Conservation (phyloP, 92 coral and sea anemone species). For the Palythoa grandiflora region DNA sequence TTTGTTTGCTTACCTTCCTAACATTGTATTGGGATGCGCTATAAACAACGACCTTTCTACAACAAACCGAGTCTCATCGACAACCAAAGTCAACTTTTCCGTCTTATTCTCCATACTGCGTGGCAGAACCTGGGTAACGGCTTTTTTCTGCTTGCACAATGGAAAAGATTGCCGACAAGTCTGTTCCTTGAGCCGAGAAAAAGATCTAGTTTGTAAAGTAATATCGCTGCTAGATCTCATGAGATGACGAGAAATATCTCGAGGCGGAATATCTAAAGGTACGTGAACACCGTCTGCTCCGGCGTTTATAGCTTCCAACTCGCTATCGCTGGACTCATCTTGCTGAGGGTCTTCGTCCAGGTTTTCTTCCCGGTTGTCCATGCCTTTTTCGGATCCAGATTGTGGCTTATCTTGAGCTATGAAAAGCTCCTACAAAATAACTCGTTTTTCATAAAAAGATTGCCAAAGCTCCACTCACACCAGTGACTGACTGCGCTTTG, state of each 20-base stretch:
- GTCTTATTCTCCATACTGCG: conserved; percentile 60
- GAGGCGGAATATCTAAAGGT: conserved; percentile 87
- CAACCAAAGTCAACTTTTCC: conserved; percentile 91
- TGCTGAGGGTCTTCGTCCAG: conserved; percentile 35
- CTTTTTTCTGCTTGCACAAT: conserved; percentile 60
- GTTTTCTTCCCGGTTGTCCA: conserved; percentile 47
- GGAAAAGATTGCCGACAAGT: conserved; percentile 56
- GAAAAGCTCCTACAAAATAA: conserved; percentile 29
- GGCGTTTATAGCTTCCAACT: conserved; percentile 74
- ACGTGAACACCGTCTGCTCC: conserved; percentile 61
- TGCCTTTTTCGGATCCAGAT: conserved; percentile 35
- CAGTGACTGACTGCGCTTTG: conserved; percentile 16
- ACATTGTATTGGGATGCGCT: conserved; percentile 96
- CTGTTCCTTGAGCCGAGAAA: conserved; percentile 62
- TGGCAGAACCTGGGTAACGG: conserved; percentile 61
- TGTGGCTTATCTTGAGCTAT: conserved; percentile 42
- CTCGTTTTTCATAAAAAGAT: neutral
- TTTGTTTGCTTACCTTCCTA: conserved; percentile 76
- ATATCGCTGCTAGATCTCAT: conserved; percentile 71
- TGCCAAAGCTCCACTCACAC: neutral
- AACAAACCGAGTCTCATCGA: conserved; percentile 94
- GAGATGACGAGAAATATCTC: conserved; percentile 82
- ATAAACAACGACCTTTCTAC: conserved; percentile 92
- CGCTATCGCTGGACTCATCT: conserved; percentile 90
- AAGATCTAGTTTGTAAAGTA: conserved; percentile 61